Conservation (phyloP, 2,888 invertebrate species). For the Coecobrya sp. region DNA sequence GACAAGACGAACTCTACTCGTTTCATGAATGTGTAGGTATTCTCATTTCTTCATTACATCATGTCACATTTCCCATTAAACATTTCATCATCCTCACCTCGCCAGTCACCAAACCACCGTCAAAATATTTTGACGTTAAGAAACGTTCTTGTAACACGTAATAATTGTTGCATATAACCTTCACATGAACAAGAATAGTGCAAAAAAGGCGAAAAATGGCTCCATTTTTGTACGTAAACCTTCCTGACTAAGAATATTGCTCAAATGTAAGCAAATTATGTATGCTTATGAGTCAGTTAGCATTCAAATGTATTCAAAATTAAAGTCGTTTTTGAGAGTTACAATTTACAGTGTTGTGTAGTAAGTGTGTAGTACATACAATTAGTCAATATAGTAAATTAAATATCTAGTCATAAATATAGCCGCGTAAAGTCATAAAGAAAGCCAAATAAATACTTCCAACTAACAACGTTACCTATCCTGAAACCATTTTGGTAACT, state of each 20-base stretch:
- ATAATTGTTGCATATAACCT: background rate
- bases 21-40: background rate
- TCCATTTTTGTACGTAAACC: background rate
- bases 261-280: background rate
- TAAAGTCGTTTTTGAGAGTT: background rate
- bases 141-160: conserved; percentile 5
- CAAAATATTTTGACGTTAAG: background rate
- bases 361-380: too few species aligned
- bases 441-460: background rate
- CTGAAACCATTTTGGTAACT: background rate
- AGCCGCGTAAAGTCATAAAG: conserved; percentile 15
- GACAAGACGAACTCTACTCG: background rate
- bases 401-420: conserved; percentile 11
- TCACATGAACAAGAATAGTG: conserved; percentile 16
- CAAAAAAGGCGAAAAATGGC: conserved; percentile 19
- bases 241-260: background rate
- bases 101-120: background rate
- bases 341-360: too few species aligned
- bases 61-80: conserved; percentile 2
- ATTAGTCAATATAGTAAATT: conserved; percentile 65
- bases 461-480: background rate
- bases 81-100: conserved; percentile 14
- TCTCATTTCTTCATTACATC: background rate
- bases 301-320: conserved; percentile 72
- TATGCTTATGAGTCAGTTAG: conserved; percentile 64